Evolutionary conservation across 2,797 vertebrate genomes (phyloP), one percentile per base, ranked within the genome.

Genomic region (Sebastes taczanowskii): DNA sequence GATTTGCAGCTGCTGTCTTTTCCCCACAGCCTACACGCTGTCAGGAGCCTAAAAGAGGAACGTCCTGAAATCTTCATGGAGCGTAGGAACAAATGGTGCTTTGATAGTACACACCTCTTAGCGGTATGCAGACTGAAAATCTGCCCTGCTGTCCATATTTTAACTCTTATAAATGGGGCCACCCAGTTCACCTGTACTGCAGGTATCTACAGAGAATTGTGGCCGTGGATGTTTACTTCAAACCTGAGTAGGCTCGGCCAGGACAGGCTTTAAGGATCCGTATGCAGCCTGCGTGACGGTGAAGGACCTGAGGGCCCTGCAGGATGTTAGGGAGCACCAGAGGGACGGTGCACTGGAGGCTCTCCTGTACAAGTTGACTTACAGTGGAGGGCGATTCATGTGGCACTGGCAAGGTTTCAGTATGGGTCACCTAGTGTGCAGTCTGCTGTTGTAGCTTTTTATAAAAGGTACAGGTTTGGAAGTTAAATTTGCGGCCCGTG

Each of bases 1-100:
- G 81, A 85, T 86, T 77, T 78, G 66, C 85, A 85, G 88, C 88
- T 85, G 80, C 56, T 73, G 71, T 73, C 32, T 86, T 82, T 65
- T 35, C 55, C 62, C 71, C 6, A 20, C 80, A 85, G 76, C 77
- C 77, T 77, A 78, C 86, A 66, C 10, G 30, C 74, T 88, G 81
- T 77, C 52, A 85, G 79, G 77, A 71, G 56, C 71, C 58, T 60
- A 6, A 66, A 18, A 81, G 58, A 81, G 34, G 38, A 71, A 74
- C 10, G 25, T 63, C 70, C 69, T 34, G 53, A 78, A 75, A 78
- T 78, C 53, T 76, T 83, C 62, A 78, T 60, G 30, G 58, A 78
- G 66, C 32, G 6, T 35, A 42, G 74, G 73, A 85, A 73, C 62
- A 84, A 83, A 84, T 61, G 7, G 61, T 10, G 14, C 65, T 82